Conservation (phyloP, 2,888 invertebrate genomes). For the Portevinia maculata region DNA sequence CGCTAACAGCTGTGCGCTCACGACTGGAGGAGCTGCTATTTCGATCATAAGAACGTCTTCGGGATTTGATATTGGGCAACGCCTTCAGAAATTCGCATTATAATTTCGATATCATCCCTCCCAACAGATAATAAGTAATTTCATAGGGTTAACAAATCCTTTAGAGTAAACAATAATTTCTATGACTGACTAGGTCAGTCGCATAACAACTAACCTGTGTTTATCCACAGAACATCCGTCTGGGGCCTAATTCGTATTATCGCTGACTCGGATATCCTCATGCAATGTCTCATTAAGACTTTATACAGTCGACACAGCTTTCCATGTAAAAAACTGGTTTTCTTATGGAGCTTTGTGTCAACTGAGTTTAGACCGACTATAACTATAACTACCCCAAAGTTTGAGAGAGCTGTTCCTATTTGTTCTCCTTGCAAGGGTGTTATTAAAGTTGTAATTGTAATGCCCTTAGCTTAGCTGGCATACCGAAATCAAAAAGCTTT, state of each 20-base stretch:
- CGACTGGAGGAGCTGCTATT: constrained; percentile 1
- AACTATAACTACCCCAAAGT: constrained; percentile 50
- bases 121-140: constrained; percentile 44
- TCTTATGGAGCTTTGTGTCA: too few species aligned
- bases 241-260: constrained; percentile 1
- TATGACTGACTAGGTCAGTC: constrained; percentile 50
- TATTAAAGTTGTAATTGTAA: constrained; percentile 13
- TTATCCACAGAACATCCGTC: constrained; percentile 23
- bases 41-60: constrained; percentile 5
- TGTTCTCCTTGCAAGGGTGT: constrained; percentile 16
- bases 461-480: constrained; percentile 4
- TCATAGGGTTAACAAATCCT: constrained; percentile 34
- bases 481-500: constrained; percentile 21
- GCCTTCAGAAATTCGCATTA: constrained; percentile 31
- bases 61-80: constrained; percentile 34
- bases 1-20: constrained; percentile 25
- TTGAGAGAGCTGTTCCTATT: constrained; percentile 7
- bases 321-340: too few species aligned
- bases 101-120: too few species aligned
- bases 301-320: constrained; percentile 37
- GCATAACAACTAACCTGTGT: constrained; percentile 28
- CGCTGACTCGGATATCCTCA: constrained; percentile 43
- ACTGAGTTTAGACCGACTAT: too few species aligned
- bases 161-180: constrained; percentile 46
- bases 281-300: constrained; percentile 58